Conservation (phyloP, 2,113 vertebrate species). For the Poeciliopsis occidentalis region DNA sequence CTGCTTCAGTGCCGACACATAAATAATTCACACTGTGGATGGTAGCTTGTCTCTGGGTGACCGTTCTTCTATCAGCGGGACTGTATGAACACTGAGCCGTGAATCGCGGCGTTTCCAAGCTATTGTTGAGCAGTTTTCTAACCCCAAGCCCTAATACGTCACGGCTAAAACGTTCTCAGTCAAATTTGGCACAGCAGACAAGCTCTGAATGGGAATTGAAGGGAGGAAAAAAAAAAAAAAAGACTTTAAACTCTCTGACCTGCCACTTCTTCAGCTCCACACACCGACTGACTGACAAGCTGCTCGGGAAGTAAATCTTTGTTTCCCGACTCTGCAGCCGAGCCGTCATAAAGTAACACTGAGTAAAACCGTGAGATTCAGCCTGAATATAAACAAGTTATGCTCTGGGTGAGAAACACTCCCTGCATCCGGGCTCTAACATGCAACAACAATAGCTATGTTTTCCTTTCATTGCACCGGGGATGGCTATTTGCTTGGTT, state of each 20-base stretch:
- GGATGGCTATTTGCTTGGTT: slow-evolving; percentile 58
- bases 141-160: slow-evolving; percentile 22
- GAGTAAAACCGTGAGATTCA: slow-evolving; percentile 57
- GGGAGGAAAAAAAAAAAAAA: slow-evolving; percentile 14
- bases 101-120: slow-evolving; percentile 38
- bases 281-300: slow-evolving; percentile 59
- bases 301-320: slow-evolving; percentile 46
- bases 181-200: slow-evolving; percentile 37
- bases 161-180: slow-evolving; percentile 24
- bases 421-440: slow-evolving; percentile 38
- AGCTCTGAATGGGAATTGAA: slow-evolving; percentile 23
- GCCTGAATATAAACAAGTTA: slow-evolving; percentile 68
- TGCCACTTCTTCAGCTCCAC: slow-evolving; percentile 30
- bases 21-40: slow-evolving; percentile 47
- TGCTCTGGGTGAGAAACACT: slow-evolving; percentile 53
- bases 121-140: slow-evolving; percentile 31
- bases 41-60: slow-evolving; percentile 24
- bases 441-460: slow-evolving; percentile 53
- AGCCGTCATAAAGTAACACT: slow-evolving; percentile 39
- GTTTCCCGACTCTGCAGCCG: slow-evolving; percentile 36
- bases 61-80: slow-evolving; percentile 28
- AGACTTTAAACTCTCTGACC: slow-evolving; percentile 42
- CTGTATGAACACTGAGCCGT: slow-evolving; percentile 16
- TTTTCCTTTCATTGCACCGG: slow-evolving; percentile 62
- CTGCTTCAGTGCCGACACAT: slow-evolving; percentile 33